A percentile compares a stretch with the other conserved stretches of the same genome.
These are phyloP conservation scores for Callorhinus ursinus DNA, from an alignment of 2,113 vertebrate species.

Conservation along the genomic window DNA sequence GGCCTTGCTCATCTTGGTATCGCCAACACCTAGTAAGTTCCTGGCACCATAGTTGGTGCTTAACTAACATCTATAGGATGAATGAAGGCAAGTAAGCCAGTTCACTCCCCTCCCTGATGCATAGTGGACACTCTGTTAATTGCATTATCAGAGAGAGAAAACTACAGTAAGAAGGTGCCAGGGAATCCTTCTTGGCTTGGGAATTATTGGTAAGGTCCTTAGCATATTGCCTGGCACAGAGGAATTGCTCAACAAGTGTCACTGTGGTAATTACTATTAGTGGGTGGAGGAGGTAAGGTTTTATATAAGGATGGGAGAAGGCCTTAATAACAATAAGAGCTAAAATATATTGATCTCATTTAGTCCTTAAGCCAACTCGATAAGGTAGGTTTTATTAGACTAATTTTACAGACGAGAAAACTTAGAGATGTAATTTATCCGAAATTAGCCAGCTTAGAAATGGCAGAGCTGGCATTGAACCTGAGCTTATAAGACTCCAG, in stretches of 20 bases:
- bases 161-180: background rate
- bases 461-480: background rate
- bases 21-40: background rate
- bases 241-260: constrained; percentile 30
- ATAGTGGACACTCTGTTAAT: background rate
- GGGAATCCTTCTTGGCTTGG: background rate
- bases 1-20: background rate
- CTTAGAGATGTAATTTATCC: background rate
- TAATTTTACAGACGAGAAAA: constrained; percentile 39
- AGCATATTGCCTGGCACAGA: constrained; percentile 18
- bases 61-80: background rate
- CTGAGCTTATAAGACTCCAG: background rate
- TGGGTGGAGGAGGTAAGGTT: background rate
- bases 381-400: constrained; percentile 34
- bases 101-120: background rate
- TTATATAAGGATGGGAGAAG: background rate
- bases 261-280: constrained; percentile 28
- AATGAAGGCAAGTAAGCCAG: background rate
- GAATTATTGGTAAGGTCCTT: background rate
- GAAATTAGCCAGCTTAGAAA: background rate
- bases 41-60: background rate
- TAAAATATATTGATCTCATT: background rate
- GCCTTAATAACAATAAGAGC: background rate
- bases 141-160: constrained; percentile 24
- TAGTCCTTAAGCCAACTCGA: background rate